Evolutionary conservation across 2,797 vertebrate genomes (phyloP), one percentile per base, ranked within the genome.

Genomic region (Lepus oiostolus): DNA sequence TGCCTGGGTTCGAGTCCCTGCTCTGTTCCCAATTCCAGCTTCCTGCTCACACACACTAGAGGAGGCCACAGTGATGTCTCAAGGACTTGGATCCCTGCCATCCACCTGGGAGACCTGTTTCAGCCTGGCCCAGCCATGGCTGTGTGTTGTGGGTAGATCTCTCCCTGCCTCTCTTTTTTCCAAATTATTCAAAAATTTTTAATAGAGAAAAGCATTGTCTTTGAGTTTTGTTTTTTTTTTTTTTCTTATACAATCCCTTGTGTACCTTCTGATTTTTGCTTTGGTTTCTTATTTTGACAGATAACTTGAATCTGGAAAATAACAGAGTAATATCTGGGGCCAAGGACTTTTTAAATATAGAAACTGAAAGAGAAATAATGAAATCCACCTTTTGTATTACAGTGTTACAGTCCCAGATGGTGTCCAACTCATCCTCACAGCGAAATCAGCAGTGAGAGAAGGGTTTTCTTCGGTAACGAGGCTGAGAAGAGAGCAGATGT

Each of bases 221-320:
- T 82, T 24, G 4, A 79, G 32, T 88, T 19, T 22, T 30, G 24
- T 35, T 54, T 65, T 12, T 82, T 71, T 19, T 22, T 30, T 28
- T 35, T 54, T 65, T 12, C 76, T 71, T 22, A 38, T 1, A 16
- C 22, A 42, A 9, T 11, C 14, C 21, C 4, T 26, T 9, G 42
- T 47, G 42, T 47, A 47, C 42, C 42, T 3, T 11, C 24, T 30
- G 38, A 62, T 84, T 86, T 75, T 88, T 94, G 24, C 13, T 32
- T 65, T 95, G 26, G 1, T 28, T 88, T 7, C 35, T 92, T 95
- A 88, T 60, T 96, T 89, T 92, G 38, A 42, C 9, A 70, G n/a
- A 32, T 72, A 35, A 90, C 0, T 2, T 22, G 21, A 91, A 67
- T 92, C 85, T 70, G 50, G 12, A 67, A 89, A 94, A 94, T 1